These are phyloP conservation scores for Omphaloscelis lunosa DNA, from an alignment of 2,888 invertebrate genomes.

Conservation along the genomic window DNA sequence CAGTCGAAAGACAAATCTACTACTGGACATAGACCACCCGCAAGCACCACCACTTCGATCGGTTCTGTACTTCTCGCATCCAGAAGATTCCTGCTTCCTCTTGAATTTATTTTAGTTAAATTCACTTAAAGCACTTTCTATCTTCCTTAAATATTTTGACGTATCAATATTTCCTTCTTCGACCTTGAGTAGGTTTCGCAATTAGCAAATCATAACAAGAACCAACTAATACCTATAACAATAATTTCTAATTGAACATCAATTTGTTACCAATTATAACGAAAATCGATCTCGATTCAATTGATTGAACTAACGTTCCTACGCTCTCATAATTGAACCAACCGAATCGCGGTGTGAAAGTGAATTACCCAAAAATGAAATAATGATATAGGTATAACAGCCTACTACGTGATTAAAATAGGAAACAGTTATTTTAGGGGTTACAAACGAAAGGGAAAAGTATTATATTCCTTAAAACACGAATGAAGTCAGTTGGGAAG, in stretches of 20 bases:
- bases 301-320: constrained; percentile 15
- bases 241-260: constrained; percentile 10
- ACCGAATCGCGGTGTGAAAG: constrained; percentile 22
- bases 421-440: neutral
- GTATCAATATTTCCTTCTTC: neutral
- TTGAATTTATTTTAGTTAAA: neutral
- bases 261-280: constrained; percentile 31
- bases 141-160: neutral
- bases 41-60: too few relatives aligned
- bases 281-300: constrained; percentile 22
- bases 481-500: neutral
- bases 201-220: constrained; percentile 28
- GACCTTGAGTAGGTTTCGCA: neutral
- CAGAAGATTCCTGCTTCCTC: too few relatives aligned
- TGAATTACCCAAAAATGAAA: constrained; percentile 39
- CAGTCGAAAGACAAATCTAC: too few relatives aligned
- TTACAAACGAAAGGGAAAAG: neutral
- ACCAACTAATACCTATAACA: constrained; percentile 2
- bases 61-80: too few relatives aligned
- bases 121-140: neutral
- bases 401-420: constrained; percentile 44
- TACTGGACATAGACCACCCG: too few relatives aligned
- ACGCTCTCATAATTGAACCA: constrained; percentile 14
- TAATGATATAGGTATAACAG: constrained; percentile 5
- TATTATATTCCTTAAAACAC: constrained; percentile 5